phyloP scores from a whole-genome alignment of 2,113 vertebrate species.

The pig (Sus scrofa) region T2T-Sscrofa CM000824.6:49847501-49848000 shows the following conservation, averaged over 20 bases:
- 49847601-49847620: neutral
- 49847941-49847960: neutral
- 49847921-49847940: neutral
- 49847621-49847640: neutral
- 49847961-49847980: neutral
- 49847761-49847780: neutral
- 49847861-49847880: neutral
- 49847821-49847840: neutral
- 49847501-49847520: neutral
- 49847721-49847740: neutral
- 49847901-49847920: neutral
- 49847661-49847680: rapidly evolving
- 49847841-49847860: neutral
- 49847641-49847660: neutral
- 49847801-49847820: no score
- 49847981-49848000: neutral
- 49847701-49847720: neutral
- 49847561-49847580: neutral
- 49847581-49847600: no score
- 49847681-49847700: neutral
- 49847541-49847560: neutral
- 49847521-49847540: neutral
- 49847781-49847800: neutral
- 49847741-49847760: neutral
- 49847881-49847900: neutral